A percentile compares a stretch with the other conserved stretches of the same genome.
phyloP scores from a whole-genome alignment of 2,888 invertebrate species.

The Drosophila infuscata region DNA sequence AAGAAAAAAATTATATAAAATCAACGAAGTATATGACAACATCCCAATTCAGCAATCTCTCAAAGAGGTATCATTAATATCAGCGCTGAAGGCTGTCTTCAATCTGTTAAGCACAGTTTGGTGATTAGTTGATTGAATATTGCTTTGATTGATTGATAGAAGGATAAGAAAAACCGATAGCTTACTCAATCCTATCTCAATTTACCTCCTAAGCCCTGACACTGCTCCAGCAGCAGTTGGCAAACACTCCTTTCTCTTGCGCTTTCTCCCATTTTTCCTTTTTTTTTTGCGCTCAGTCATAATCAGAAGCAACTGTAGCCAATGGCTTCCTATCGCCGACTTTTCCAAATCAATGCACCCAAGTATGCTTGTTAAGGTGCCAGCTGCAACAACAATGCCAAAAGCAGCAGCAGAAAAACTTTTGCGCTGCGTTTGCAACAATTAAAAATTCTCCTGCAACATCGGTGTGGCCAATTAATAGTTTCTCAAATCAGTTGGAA shows the following conservation, averaged over 20 bases:
- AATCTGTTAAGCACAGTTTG: constrained; percentile 41
- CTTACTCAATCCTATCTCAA: constrained; percentile 19
- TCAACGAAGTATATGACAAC: background rate
- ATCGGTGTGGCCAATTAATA: constrained; percentile 72
- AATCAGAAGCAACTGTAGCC: constrained; percentile 22
- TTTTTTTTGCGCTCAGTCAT: constrained; percentile 10
- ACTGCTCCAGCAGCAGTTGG: constrained; percentile 1
- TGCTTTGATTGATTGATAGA: constrained; percentile 45
- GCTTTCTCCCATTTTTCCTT: background rate
- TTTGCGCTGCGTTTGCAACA: constrained; percentile 62
- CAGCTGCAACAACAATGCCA: constrained; percentile 33
- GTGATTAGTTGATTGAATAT: constrained; percentile 49
- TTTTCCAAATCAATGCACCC: constrained; percentile 64
- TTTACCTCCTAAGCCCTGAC: background rate
- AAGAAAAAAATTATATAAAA: background rate
- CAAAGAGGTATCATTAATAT: constrained; percentile 6
- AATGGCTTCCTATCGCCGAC: constrained; percentile 40
- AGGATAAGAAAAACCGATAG: constrained; percentile 23
- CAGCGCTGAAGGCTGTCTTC: background rate
- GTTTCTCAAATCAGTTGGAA: constrained; percentile 57
- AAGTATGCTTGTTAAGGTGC: constrained; percentile 55
- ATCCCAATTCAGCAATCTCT: background rate
- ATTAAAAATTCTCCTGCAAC: constrained; percentile 53
- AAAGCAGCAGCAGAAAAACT: constrained; percentile 34
- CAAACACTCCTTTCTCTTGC: background rate